A percentile compares a stretch with the other conserved stretches of the same genome.
Conservation (phyloP, 2,797 vertebrate species). For the Hafferia zeledoni region DNA sequence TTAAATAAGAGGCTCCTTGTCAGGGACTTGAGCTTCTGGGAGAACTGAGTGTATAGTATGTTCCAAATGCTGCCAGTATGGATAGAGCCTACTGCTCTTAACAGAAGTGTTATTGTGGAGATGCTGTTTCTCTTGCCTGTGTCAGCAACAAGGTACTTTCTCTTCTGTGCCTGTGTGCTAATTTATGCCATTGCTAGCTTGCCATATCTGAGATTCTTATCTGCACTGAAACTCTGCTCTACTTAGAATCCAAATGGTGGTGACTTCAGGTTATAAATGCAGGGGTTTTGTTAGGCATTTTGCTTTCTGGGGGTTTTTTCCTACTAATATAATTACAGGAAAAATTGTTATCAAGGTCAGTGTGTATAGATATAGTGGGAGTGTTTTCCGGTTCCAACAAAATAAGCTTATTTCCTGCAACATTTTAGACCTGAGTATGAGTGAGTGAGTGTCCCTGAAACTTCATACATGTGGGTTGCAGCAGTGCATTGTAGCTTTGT, state of each 20-base stretch:
- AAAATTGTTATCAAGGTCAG: slow-evolving; percentile 45
- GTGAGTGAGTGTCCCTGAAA: background rate
- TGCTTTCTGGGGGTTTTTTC: background rate
- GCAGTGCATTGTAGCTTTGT: background rate
- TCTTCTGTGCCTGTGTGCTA: background rate
- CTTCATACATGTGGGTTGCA: background rate
- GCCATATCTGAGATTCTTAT: background rate
- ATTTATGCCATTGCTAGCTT: slow-evolving; percentile 13
- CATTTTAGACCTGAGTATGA: background rate
- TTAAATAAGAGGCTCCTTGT: background rate
- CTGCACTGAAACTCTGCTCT: background rate
- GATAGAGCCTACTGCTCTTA: slow-evolving; percentile 29
- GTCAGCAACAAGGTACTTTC: slow-evolving; percentile 15
- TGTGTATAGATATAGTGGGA: slow-evolving; percentile 49
- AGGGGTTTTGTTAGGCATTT: background rate
- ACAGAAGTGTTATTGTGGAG: slow-evolving; percentile 14
- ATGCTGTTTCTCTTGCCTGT: slow-evolving; percentile 17
- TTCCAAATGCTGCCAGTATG: background rate
- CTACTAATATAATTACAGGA: slow-evolving; percentile 46
- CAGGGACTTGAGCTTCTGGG: background rate
- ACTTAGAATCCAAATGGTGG: background rate
- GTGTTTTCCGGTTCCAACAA: slow-evolving; percentile 52
- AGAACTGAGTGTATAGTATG: background rate
- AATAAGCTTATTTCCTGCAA: slow-evolving; percentile 36
- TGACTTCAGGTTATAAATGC: background rate